Conservation (phyloP, 2,113 vertebrate species). For the Erythrolamprus reginae region DNA sequence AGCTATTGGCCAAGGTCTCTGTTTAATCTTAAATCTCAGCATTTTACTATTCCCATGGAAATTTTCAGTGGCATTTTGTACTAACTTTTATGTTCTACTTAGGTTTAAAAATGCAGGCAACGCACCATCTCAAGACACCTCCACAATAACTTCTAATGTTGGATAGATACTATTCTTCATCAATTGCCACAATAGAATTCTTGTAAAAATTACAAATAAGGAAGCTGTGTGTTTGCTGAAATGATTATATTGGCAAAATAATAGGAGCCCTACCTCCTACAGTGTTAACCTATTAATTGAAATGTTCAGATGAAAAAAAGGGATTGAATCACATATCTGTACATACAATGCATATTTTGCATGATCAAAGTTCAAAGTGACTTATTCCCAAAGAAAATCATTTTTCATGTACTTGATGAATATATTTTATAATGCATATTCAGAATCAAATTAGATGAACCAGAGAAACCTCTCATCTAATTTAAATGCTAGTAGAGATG, state of each 20-base stretch:
- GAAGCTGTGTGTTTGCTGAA: background rate
- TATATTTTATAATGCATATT: constrained; percentile 56
- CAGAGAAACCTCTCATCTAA: constrained; percentile 48
- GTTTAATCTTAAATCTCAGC: background rate
- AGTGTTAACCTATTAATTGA: background rate
- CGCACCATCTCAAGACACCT: background rate
- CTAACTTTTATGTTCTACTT: background rate
- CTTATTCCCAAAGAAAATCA: background rate
- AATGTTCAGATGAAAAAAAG: background rate
- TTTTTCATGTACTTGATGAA: constrained; percentile 10
- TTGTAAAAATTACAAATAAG: background rate
- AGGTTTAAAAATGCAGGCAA: background rate
- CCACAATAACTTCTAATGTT: background rate
- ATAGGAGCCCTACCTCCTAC: background rate
- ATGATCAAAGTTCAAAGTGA: constrained; percentile 34
- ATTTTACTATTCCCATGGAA: background rate
- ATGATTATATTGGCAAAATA: background rate
- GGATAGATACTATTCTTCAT: background rate
- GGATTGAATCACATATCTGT: background rate
- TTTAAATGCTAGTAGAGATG: constrained; percentile 54
- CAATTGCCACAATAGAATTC: background rate
- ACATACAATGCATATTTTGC: background rate
- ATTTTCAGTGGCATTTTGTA: background rate
- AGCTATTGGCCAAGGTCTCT: background rate
- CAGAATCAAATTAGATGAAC: constrained; percentile 54